Conservation (phyloP, 1,140 invertebrate genomes). For the Brachionus rubens region DNA sequence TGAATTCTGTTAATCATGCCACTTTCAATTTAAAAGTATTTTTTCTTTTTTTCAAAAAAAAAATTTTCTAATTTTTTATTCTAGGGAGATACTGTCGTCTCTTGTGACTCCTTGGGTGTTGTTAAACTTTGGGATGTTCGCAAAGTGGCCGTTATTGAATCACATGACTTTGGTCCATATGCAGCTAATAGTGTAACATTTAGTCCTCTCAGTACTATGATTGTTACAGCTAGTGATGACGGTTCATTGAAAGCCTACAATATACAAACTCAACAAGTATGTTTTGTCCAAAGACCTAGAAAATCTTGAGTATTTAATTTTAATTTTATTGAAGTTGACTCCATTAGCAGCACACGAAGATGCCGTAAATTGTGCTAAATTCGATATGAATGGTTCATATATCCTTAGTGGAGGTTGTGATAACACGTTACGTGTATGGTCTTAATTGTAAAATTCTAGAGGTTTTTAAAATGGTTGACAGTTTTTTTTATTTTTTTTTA, state of each 20-base stretch:
- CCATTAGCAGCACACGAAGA: constrained; percentile 58
- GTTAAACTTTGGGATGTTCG: constrained; percentile 61
- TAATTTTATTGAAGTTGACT: constrained; percentile 50
- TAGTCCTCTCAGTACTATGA: constrained; percentile 55
- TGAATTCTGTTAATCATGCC: constrained; percentile 58
- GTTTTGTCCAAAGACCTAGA: background rate
- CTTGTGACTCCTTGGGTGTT: constrained; percentile 59
- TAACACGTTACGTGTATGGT: constrained; percentile 58
- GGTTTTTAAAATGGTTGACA: background rate
- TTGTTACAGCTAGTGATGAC: constrained; percentile 58
- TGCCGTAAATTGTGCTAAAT: constrained; percentile 57
- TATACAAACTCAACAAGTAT: constrained; percentile 55
- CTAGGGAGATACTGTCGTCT: constrained; percentile 59
- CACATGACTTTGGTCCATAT: constrained; percentile 56
- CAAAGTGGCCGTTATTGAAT: constrained; percentile 52
- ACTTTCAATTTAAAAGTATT: constrained; percentile 56
- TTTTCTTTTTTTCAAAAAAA: background rate
- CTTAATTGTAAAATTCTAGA: constrained; percentile 48
- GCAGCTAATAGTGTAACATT: constrained; percentile 58
- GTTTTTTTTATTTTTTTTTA: constrained; percentile 4
- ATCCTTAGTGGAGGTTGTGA: constrained; percentile 60
- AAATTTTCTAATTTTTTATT: constrained; percentile 30
- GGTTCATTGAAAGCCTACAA: constrained; percentile 59
- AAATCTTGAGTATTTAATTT: constrained; percentile 40
- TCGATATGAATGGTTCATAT: constrained; percentile 57